Evolutionary conservation across 2,888 invertebrate species (phyloP).

Genomic region (Hydraecia micacea): DNA sequence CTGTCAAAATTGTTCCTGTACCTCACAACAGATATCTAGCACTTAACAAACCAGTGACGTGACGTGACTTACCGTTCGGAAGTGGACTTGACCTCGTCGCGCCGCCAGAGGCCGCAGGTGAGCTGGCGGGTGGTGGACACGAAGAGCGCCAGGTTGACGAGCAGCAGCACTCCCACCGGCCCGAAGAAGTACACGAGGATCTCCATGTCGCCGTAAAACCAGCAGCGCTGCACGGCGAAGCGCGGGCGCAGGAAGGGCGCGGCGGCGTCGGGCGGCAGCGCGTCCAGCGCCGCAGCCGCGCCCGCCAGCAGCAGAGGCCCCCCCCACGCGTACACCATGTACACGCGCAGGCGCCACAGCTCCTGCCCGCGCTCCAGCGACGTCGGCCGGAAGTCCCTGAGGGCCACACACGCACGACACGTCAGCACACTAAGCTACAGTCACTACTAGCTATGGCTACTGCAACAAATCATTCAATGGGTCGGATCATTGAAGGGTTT

Average conservation of each 20-base stretch:
- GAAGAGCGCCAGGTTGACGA: slow-evolving; percentile 95
- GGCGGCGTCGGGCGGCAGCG: slow-evolving; percentile 90
- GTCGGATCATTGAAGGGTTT: neutral
- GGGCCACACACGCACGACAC: slow-evolving; percentile 20
- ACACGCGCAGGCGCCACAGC: slow-evolving; percentile 94
- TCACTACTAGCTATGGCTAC: too few species aligned
- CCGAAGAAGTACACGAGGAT: slow-evolving; percentile 96
- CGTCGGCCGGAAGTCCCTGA: slow-evolving; percentile 95
- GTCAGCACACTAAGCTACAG: neutral
- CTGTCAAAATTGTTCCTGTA: neutral
- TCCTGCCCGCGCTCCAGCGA: slow-evolving; percentile 96
- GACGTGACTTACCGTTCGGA: slow-evolving; percentile 81
- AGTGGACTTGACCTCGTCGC: slow-evolving; percentile 96
- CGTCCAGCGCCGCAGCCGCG: slow-evolving; percentile 93
- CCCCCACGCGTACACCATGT: slow-evolving; percentile 96
- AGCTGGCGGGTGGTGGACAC: slow-evolving; percentile 95
- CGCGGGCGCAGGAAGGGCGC: slow-evolving; percentile 93
- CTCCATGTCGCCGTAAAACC: slow-evolving; percentile 96
- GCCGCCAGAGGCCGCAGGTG: slow-evolving; percentile 96
- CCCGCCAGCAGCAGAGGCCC: slow-evolving; percentile 94
- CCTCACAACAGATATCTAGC: neutral
- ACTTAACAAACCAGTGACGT: neutral
- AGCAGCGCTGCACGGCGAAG: slow-evolving; percentile 94
- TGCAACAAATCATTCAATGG: neutral
- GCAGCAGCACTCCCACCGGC: slow-evolving; percentile 94